Percentiles rank a stretch among this genome's conserved stretches.
phyloP scores from a whole-genome alignment of 2,113 vertebrate genomes.

The Dipodomys ordii region DNA sequence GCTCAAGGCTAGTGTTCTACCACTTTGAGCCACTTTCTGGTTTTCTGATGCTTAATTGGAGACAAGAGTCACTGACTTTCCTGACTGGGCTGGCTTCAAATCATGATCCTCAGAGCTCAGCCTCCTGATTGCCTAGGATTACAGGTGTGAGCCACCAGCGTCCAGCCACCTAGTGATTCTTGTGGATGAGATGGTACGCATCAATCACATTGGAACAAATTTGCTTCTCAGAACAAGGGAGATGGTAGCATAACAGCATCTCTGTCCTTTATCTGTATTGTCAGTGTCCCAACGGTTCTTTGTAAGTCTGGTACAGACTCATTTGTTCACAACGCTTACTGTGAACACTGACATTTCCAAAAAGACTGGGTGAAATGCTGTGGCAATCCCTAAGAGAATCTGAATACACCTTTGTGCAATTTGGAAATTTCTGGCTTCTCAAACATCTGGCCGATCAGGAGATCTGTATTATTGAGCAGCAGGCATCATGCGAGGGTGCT shows the following conservation, averaged over 20 bases:
- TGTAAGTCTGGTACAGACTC: background rate
- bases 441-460: background rate
- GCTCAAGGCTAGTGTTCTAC: too few relatives aligned
- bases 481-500: background rate
- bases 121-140: too few relatives aligned
- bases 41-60: too few relatives aligned
- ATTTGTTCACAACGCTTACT: conserved; percentile 3
- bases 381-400: background rate
- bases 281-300: background rate
- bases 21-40: too few relatives aligned
- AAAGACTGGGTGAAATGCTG: background rate
- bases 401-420: background rate
- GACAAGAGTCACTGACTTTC: too few relatives aligned
- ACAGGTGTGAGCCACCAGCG: too few relatives aligned
- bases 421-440: background rate
- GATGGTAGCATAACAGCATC: background rate
- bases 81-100: too few relatives aligned
- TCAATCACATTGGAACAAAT: background rate
- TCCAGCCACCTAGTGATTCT: background rate
- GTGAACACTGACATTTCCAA: background rate
- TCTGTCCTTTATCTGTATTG: background rate
- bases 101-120: too few relatives aligned
- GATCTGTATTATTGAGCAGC: fast-evolving
- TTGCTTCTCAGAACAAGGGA: background rate
- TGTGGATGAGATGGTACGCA: background rate